These are phyloP conservation scores for Drosophila cognata DNA, from an alignment of 2,888 invertebrate genomes.

Conservation along the genomic window DNA sequence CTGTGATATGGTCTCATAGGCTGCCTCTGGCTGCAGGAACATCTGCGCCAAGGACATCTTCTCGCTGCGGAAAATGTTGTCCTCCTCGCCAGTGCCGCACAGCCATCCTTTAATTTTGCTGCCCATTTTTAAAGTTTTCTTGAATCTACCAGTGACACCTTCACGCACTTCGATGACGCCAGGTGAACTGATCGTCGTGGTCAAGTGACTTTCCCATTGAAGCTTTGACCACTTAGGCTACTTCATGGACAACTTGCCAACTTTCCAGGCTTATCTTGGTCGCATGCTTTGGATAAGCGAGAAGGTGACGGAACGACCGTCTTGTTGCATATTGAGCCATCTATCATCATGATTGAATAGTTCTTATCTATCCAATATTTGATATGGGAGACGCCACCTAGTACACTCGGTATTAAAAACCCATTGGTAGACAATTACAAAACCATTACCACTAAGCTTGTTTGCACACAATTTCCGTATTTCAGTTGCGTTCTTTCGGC, in stretches of 20 bases:
- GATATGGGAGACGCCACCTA: constrained; percentile 2
- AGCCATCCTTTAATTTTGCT: constrained; percentile 49
- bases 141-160: constrained; percentile 33
- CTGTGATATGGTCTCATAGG: constrained; percentile 96
- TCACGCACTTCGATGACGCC: constrained; percentile 36
- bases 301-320: constrained; percentile 25
- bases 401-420: constrained; percentile 63
- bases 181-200: constrained; percentile 68
- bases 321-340: constrained; percentile 48
- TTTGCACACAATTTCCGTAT: neutral
- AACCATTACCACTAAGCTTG: constrained; percentile 24
- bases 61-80: constrained; percentile 93
- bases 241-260: constrained; percentile 47
- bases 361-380: constrained; percentile 47
- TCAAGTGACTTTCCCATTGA: constrained; percentile 62
- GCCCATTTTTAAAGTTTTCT: constrained; percentile 22
- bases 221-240: constrained; percentile 30
- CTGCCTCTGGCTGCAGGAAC: constrained; percentile 97
- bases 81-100: constrained; percentile 82
- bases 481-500: neutral
- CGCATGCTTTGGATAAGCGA: constrained; percentile 60
- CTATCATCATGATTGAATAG: constrained; percentile 63
- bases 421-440: constrained; percentile 58
- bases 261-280: constrained; percentile 62
- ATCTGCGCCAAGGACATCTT: constrained; percentile 96